Evolutionary conservation across 2,113 vertebrate species (phyloP).

Genomic region (Semnornis frantzii): DNA sequence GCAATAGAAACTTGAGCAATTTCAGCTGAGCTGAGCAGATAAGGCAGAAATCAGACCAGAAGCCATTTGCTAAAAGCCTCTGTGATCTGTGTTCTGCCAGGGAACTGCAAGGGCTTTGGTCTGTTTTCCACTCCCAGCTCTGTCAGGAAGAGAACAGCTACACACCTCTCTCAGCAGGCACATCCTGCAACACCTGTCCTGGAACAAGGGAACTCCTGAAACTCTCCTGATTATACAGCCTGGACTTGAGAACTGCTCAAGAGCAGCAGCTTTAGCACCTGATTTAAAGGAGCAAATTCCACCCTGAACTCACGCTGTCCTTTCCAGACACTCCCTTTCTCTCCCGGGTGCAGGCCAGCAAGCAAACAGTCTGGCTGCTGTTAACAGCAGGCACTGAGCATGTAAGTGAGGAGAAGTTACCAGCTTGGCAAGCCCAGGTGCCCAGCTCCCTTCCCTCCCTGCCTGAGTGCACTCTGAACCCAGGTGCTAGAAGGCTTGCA

Average conservation of each 20-base stretch:
- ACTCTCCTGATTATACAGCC: background rate
- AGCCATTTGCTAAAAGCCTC: background rate
- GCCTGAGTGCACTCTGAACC: background rate
- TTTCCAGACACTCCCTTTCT: background rate
- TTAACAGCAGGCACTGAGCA: background rate
- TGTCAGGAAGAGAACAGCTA: background rate
- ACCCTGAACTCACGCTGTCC: background rate
- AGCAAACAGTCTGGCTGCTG: background rate
- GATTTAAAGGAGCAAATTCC: background rate
- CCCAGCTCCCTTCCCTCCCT: background rate
- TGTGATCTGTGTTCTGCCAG: background rate
- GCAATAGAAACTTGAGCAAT: background rate
- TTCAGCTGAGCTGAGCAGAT: background rate
- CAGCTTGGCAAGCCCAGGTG: background rate
- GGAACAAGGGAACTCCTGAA: background rate
- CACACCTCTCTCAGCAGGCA: background rate
- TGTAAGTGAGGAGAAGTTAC: accelerated
- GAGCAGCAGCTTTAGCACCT: background rate
- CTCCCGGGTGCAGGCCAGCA: background rate
- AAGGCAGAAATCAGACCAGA: background rate
- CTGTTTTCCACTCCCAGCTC: background rate
- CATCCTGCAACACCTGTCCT: background rate
- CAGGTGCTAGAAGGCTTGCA: background rate
- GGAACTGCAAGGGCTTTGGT: background rate
- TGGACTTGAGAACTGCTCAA: background rate